Evolutionary conservation across 2,113 vertebrate species (phyloP), one percentile per base, ranked within the genome.

Genomic region (Thamnophis sirtalis): DNA sequence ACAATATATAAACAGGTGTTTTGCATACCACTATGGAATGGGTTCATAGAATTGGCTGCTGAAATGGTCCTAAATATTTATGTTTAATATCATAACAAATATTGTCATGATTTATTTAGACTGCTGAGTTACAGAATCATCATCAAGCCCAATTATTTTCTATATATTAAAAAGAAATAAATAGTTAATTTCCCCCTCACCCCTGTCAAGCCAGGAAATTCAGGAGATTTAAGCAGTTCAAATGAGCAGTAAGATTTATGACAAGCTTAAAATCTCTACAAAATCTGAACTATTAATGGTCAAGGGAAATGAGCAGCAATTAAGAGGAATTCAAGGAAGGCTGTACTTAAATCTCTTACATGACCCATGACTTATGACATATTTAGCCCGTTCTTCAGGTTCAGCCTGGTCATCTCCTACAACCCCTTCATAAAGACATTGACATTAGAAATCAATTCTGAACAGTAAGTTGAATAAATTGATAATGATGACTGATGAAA

Each of bases 21-120:
- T 95, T 80, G 54, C 19, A 87, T 48, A 92, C 1, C 2, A 86
- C 28, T 10, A 4, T 1, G 87, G 54, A 89, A 89, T 60, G 28
- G 19, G n/a, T 92, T 89, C 24, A 85, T 28, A 28, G 89, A 91
- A 58, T 92, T 22, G 4, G 7, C 84, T 73, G 15, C 2, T 63
- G 26, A 43, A 90, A 89, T 92, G 3, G n/a, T 92, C 68, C 8
- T 9, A 48, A 89, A 24, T 58, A 50, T 3, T 91, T 95, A 51
- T 49, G 1, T 21, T 93, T 89, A 92, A 68, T 87, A 88, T 92
- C 54, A 92, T 87, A 91, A 95, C 4, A 1, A 90, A 84, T 60
- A n/a, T 73, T 94, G 91, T 38, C 26, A 13, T 58, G 0, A 88
- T 85, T 91, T 93, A 55, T 89, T 94, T 33, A 88, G 51, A 48